phyloP scores from a whole-genome alignment of 2,797 vertebrate species.

The Podarcis siculus region DNA sequence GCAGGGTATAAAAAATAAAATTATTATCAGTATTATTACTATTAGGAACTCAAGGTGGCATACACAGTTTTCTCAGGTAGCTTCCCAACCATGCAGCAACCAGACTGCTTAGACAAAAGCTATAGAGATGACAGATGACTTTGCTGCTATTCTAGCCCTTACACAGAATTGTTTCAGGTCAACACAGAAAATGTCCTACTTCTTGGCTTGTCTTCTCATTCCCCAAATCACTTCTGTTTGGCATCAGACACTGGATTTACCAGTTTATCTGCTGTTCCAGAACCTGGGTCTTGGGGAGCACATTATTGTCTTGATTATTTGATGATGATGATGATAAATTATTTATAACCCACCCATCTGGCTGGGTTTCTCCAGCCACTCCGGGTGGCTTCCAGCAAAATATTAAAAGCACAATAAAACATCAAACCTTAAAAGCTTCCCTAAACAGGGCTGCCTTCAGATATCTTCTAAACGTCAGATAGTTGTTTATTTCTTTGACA shows the following conservation, averaged over 20 bases:
- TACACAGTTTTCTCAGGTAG: background rate
- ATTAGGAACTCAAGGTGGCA: background rate
- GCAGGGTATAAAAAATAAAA: too few species aligned
- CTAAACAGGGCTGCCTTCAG: too few species aligned
- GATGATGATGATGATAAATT: too few species aligned
- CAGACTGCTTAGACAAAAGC: background rate
- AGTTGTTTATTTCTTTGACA: too few species aligned
- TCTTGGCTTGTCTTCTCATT: background rate
- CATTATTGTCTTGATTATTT: too few species aligned
- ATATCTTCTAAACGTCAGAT: too few species aligned
- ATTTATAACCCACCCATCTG: too few species aligned
- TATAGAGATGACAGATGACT: background rate
- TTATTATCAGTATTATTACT: too few species aligned
- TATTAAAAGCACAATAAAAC: too few species aligned
- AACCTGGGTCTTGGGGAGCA: background rate
- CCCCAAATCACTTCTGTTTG: background rate
- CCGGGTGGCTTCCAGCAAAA: too few species aligned
- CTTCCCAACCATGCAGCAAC: background rate
- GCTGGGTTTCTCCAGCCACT: too few species aligned
- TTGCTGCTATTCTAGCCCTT: background rate
- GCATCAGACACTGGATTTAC: background rate
- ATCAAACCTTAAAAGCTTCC: too few species aligned
- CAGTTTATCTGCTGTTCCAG: background rate
- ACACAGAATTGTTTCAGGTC: background rate
- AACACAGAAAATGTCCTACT: background rate